A percentile compares a stretch with the other conserved stretches of the same genome.
Conservation (phyloP, 2,888 invertebrate genomes). For the Endotricha flammealis region DNA sequence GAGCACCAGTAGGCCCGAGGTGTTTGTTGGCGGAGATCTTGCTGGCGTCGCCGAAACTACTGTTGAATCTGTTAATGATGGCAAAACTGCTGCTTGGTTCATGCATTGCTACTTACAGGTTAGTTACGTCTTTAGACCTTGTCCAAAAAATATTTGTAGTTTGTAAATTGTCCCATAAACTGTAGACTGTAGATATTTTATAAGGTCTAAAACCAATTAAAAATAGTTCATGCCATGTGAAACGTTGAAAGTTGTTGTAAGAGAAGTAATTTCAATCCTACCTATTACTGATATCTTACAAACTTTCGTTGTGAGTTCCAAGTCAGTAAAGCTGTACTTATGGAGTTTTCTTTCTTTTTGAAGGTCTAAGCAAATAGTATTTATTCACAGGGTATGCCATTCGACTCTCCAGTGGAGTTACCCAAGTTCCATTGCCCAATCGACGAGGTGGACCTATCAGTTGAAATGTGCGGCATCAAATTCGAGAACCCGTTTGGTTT, state of each 20-base stretch:
- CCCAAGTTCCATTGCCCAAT: slow-evolving; percentile 96
- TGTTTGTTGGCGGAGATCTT: slow-evolving; percentile 97
- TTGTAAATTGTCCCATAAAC: no score
- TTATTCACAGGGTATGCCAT: slow-evolving; percentile 52
- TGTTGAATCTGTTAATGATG: slow-evolving; percentile 98
- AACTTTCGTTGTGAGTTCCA: no score
- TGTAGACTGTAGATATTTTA: no score
- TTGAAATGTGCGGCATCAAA: slow-evolving; percentile 94
- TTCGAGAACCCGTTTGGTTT: slow-evolving; percentile 98
- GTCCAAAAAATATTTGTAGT: no score
- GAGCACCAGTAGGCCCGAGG: slow-evolving; percentile 82
- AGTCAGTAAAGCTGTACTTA: no score
- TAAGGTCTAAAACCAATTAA: no score
- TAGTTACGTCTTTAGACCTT: slow-evolving; percentile 16
- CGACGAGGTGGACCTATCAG: slow-evolving; percentile 95
- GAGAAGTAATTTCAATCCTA: no score
- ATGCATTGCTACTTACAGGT: slow-evolving; percentile 96
- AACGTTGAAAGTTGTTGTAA: no score
- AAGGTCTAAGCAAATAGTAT: no score
- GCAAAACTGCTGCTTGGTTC: slow-evolving; percentile 97
- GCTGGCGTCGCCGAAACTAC: slow-evolving; percentile 98
- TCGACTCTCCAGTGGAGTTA: slow-evolving; percentile 83
- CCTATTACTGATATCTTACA: no score
- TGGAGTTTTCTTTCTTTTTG: background rate
- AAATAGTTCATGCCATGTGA: no score